Base-by-base conservation (phyloP, 2,113 vertebrate genomes). In the Aptenodytes forsteri region DNA sequence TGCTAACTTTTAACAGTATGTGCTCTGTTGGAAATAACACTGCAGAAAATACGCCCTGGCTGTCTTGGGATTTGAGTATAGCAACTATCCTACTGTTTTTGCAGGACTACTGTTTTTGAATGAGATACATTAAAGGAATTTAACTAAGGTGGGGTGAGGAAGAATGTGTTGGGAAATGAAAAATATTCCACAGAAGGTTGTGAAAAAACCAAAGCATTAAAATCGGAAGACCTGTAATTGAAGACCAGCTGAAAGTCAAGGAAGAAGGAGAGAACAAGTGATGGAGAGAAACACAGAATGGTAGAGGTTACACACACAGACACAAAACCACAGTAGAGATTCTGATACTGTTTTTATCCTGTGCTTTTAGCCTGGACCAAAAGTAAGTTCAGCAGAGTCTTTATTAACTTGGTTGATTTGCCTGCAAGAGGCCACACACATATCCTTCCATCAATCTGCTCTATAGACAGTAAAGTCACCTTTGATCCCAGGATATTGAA, bases 401-500 rank as follows among this genome's bases (percentile, higher is more conserved):
- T 65, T n/a, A 58, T 44, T 65, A 83, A 69, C 34, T 69, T 78
- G 46, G 21, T 22, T 59, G 44, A 59, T 55, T 62, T 91, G 47
- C 55, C 83, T 87, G 46, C 10, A 87, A 84, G 38, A 89, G 87
- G 56, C 90, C 88, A 91, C 42, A 94, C 78, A 81, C 46, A 58
- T 44, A 80, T 78, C 32, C 36, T 71, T 89, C 55, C 71, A 78
- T 38, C 47, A 79, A 25, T 87, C 67, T 95, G 20, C 18, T 90
- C 36, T 70, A 65, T 2, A 90, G 83, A 94, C 58, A 93, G 23
- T 59, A 85, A 95, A 97, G 65, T 80, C 66, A 87, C 67, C 76
- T 81, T 58, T 93, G 71, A 94, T 83, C 81, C 52, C 61, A 92
- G 47, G 67, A 64, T 84, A 94, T 86, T 94, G 71, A 96, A 88